Percentiles rank a stretch among this genome's conserved stretches.
phyloP scores from a whole-genome alignment of 2,888 invertebrate genomes.

The Aproaerema taeniolella region DNA sequence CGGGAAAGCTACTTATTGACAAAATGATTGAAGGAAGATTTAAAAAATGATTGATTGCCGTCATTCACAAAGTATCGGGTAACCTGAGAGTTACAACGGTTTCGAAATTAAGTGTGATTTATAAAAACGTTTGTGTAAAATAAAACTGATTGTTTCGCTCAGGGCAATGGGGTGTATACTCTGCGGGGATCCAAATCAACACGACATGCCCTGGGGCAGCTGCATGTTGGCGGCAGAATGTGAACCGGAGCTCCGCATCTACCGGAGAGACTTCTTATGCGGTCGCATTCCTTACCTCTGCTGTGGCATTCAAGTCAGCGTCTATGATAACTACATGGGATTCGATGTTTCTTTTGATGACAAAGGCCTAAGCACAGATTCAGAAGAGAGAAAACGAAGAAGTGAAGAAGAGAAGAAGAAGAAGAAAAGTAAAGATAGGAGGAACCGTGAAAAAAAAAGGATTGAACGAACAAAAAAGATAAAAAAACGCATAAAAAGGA shows the following conservation, averaged over 20 bases:
- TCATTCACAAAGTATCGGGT: no score
- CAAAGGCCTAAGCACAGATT: not conserved
- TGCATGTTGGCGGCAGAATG: slow-evolving; percentile 1
- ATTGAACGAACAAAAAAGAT: not conserved
- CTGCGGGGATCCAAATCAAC: not conserved
- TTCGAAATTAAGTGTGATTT: no score
- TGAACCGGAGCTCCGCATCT: not conserved
- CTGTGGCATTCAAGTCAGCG: not conserved
- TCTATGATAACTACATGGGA: not conserved
- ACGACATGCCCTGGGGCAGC: slow-evolving; percentile 2
- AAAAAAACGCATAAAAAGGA: not conserved
- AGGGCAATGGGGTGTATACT: slow-evolving; percentile 1
- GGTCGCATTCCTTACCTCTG: not conserved
- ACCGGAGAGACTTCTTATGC: not conserved
- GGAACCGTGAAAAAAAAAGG: not conserved
- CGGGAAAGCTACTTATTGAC: no score
- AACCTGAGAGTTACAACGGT: no score
- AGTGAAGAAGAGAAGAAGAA: not conserved
- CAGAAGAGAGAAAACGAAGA: no score
- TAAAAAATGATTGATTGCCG: no score
- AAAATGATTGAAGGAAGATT: no score
- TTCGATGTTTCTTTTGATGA: not conserved
- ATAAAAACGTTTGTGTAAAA: no score
- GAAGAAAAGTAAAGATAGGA: not conserved
- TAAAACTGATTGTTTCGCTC: no score